Conservation (phyloP, 2,888 invertebrate species). For the Trimorus sp. region DNA sequence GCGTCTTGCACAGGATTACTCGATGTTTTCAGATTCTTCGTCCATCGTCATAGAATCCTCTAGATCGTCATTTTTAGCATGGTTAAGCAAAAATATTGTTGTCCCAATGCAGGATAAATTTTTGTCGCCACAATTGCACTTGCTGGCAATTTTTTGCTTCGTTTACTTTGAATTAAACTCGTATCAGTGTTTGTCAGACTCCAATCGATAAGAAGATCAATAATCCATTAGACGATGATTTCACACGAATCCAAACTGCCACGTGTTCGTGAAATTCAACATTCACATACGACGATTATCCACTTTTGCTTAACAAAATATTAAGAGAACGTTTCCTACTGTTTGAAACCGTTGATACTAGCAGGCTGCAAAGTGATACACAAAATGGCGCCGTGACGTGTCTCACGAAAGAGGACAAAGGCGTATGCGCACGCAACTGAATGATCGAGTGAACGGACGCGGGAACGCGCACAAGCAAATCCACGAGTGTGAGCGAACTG, state of each 20-base stretch:
- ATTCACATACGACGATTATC: conserved; percentile 3
- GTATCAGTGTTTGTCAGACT: too few relatives aligned
- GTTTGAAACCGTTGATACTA: conserved; percentile 18
- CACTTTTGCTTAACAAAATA: background rate
- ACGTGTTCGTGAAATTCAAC: background rate
- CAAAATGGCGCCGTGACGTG: conserved; percentile 45
- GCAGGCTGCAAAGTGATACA: conserved; percentile 15
- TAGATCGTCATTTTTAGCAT: too few relatives aligned
- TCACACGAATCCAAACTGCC: background rate
- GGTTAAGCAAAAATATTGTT: too few relatives aligned
- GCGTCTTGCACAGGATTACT: too few relatives aligned
- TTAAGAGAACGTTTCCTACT: conserved; percentile 20
- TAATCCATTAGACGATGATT: background rate
- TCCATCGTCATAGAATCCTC: too few relatives aligned
- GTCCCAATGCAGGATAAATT: too few relatives aligned
- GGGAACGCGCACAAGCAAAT: conserved; percentile 18
- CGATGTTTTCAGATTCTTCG: too few relatives aligned
- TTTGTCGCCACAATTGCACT: too few relatives aligned
- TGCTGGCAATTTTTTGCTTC: too few relatives aligned
- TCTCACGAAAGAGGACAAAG: conserved; percentile 43
- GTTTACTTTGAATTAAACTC: too few relatives aligned
- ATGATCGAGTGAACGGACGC: conserved; percentile 7
- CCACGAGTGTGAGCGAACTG: conserved; percentile 24
- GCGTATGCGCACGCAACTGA: conserved; percentile 45
- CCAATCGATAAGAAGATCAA: background rate